Percentiles rank a stretch among this genome's conserved stretches.
Conservation (phyloP, 2,888 invertebrate species). For the Melikaiella ostensackeni region DNA sequence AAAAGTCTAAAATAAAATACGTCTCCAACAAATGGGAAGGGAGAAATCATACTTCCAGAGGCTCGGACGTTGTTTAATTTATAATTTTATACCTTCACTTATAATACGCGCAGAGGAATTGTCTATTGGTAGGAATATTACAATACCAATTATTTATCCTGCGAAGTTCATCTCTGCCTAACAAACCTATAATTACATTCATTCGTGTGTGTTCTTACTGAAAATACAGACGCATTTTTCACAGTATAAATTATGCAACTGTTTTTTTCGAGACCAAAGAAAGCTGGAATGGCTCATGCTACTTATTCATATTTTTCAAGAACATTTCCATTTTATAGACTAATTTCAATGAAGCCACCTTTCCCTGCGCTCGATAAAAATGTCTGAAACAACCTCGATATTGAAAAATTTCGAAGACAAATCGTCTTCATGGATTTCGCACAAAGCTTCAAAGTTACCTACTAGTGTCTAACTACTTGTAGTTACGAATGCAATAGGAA, state of each 20-base stretch:
- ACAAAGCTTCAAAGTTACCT: slow-evolving; percentile 18
- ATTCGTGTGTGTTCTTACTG: slow-evolving; percentile 6
- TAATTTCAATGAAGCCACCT: slow-evolving; percentile 12
- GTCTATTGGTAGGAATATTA: slow-evolving; percentile 18
- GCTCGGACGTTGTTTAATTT: slow-evolving; percentile 29
- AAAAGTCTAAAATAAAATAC: slow-evolving; percentile 25
- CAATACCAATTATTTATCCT: slow-evolving; percentile 21
- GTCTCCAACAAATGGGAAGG: slow-evolving; percentile 17
- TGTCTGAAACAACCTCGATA: slow-evolving; percentile 3
- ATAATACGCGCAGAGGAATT: slow-evolving; percentile 38
- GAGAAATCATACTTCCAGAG: slow-evolving; percentile 34
- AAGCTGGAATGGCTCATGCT: neutral
- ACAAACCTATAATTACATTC: slow-evolving; percentile 25
- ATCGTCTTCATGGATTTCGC: slow-evolving; percentile 1
- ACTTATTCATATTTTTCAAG: neutral
- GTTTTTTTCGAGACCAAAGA: neutral
- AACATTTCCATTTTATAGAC: neutral
- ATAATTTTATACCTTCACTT: slow-evolving; percentile 36
- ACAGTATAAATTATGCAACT: slow-evolving; percentile 6
- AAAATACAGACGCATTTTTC: slow-evolving; percentile 9
- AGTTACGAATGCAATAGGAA: slow-evolving; percentile 35
- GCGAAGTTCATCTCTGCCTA: slow-evolving; percentile 21
- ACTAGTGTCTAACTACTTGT: slow-evolving; percentile 31
- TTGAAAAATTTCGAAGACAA: neutral
- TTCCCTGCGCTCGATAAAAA: neutral